Evolutionary conservation across 2,113 vertebrate species (phyloP).

Genomic region (Rhinolophus sinicus): DNA sequence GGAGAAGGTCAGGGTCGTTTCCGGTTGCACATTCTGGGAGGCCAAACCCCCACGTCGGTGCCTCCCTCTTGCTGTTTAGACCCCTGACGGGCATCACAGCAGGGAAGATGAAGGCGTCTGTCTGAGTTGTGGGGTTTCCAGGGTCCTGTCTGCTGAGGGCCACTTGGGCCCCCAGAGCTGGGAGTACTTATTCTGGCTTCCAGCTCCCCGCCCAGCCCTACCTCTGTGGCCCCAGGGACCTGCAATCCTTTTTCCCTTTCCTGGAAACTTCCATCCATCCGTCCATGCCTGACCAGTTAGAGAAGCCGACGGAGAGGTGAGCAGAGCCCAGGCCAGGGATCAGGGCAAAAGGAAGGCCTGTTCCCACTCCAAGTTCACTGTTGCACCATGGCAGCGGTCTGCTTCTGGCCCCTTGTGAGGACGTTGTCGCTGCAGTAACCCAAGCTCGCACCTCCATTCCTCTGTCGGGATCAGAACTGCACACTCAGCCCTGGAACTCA

Average conservation of each 20-base stretch:
- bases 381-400: neutral
- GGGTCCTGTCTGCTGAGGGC: neutral
- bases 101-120: neutral
- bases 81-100: neutral
- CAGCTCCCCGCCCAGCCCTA: neutral
- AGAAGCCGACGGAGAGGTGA: neutral
- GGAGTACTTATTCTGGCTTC: neutral
- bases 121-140: neutral
- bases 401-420: neutral
- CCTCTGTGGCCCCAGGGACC: neutral
- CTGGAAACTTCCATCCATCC: neutral
- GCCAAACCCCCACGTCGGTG: neutral
- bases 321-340: neutral
- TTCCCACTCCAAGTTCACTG: neutral
- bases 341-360: neutral
- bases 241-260: neutral
- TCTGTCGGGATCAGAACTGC: neutral
- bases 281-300: neutral
- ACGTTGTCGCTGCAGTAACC: neutral
- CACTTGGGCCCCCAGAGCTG: neutral
- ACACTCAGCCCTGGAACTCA: neutral
- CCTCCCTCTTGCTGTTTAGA: neutral
- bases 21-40: neutral
- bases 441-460: neutral
- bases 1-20: slow-evolving; percentile 50